Evolutionary conservation across 2,113 vertebrate species (phyloP), one percentile per base, ranked within the genome.

Genomic region (Brachyhypopomus gauderio): DNA sequence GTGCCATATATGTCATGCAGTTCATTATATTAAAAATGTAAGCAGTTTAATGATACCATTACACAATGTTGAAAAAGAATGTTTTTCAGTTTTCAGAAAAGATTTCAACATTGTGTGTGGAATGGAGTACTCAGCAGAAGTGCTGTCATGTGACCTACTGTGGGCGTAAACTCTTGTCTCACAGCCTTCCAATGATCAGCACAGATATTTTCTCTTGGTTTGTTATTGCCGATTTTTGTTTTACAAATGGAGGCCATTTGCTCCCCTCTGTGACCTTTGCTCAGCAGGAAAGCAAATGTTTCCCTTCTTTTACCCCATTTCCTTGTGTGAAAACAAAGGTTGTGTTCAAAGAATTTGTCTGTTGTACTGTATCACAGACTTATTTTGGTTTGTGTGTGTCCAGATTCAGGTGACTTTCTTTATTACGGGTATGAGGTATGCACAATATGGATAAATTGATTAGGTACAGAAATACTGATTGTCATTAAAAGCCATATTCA

Each of bases 401-500:
- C 8, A 20, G 30, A n/a, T 67, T 36, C 5, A 36, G 30, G 64
- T 36, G 64, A 20, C 38, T 67, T 17, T 20, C 30, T 20, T 64
- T 36, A n/a, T 67, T 67, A 67, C 34, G 63, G 63, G 63, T 66
- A 66, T 66, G 63, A 25, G 23, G 60, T 22, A 17, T 41, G 41
- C 41, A 41, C 9, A 41, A 41, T 41, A 41, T 41, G 9, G 41
- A 41, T 41, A 41, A 41, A 41, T 9, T 41, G 41, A 41, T 41
- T 9, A 41, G 41, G 41, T 41, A 41, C 4, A 36, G 17, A 36
- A 66, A 66, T 30, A 64, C 62, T 30, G 62, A 64, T 66, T 30
- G 25, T 27, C 14, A 38, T 67, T 38, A 67, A 38, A 67, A 67
- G 64, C 64, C 64, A 67, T 67, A 38, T 20, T 67, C 64, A 36